These are phyloP conservation scores for Ageneiosus marmoratus DNA, from an alignment of 2,113 vertebrate genomes.

Conservation along the genomic window DNA sequence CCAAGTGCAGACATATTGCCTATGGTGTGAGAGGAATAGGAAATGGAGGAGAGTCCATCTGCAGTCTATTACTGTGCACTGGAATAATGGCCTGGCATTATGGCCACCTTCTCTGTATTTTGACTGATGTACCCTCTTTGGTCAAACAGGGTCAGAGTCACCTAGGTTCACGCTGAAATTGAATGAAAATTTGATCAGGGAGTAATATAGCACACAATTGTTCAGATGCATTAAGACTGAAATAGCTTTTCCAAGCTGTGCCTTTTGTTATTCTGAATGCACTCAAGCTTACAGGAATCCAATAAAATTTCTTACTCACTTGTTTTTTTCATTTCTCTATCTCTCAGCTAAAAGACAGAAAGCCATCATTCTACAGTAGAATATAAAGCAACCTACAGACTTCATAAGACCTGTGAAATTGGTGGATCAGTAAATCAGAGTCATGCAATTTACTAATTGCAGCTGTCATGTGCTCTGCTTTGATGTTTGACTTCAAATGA, in stretches of 20 bases:
- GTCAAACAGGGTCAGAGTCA: slow-evolving; percentile 4
- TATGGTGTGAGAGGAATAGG: not conserved
- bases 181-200: not conserved
- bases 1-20: slow-evolving; percentile 21
- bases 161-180: not conserved
- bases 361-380: not conserved
- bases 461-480: not conserved
- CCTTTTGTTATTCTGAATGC: not conserved
- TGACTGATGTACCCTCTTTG: not conserved
- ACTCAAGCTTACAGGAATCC: not conserved
- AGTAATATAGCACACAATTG: not conserved
- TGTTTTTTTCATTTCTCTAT: not conserved
- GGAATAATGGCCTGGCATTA: not conserved
- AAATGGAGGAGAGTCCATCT: not conserved
- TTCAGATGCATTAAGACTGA: slow-evolving; percentile 1
- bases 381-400: not conserved
- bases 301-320: not conserved
- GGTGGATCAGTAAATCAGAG: not conserved
- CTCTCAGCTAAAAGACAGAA: not conserved
- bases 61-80: slow-evolving; percentile 10
- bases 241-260: not conserved
- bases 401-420: not conserved
- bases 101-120: not conserved
- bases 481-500: not conserved
- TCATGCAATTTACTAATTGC: not conserved